phyloP scores from a whole-genome alignment of 2,888 invertebrate species.

The Miltochrista miniata region DNA sequence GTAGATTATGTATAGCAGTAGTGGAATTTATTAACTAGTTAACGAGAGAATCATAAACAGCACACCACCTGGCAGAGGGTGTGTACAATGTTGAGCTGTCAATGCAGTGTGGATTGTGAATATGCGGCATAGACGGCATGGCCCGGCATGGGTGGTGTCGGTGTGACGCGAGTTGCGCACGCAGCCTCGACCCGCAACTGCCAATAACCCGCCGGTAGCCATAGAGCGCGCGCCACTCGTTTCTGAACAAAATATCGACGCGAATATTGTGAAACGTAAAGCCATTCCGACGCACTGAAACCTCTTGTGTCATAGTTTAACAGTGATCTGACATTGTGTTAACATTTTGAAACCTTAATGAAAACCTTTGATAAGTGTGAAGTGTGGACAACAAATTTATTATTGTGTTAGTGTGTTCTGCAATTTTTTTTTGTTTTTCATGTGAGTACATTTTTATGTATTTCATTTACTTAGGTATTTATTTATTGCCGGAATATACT shows the following conservation, averaged over 20 bases:
- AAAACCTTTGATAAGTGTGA: constrained; percentile 20
- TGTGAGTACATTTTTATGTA: constrained; percentile 30
- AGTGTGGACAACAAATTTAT: constrained; percentile 12
- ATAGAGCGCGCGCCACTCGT: constrained; percentile 61
- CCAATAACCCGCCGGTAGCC: constrained; percentile 63
- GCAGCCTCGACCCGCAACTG: constrained; percentile 50
- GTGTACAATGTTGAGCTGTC: constrained; percentile 32
- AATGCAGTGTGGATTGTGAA: constrained; percentile 32
- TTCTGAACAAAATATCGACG: constrained; percentile 61
- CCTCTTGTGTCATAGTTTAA: constrained; percentile 31
- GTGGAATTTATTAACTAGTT: neutral
- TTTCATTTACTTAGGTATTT: too few species aligned
- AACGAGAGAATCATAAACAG: constrained; percentile 4
- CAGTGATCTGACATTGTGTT: constrained; percentile 15
- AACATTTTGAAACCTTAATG: constrained; percentile 16
- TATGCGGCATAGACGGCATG: constrained; percentile 37
- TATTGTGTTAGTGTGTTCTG: constrained; percentile 32
- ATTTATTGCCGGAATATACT: neutral
- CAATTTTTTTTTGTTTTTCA: constrained; percentile 26
- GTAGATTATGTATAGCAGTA: too few species aligned
- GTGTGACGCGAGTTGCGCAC: constrained; percentile 54
- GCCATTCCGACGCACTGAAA: constrained; percentile 43
- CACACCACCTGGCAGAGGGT: constrained; percentile 4
- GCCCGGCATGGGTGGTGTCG: neutral
- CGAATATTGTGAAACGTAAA: constrained; percentile 46